A percentile compares a stretch with the other conserved stretches of the same genome.
Conservation (phyloP, 1,140 invertebrate species). For the Scaptomyza graminum region DNA sequence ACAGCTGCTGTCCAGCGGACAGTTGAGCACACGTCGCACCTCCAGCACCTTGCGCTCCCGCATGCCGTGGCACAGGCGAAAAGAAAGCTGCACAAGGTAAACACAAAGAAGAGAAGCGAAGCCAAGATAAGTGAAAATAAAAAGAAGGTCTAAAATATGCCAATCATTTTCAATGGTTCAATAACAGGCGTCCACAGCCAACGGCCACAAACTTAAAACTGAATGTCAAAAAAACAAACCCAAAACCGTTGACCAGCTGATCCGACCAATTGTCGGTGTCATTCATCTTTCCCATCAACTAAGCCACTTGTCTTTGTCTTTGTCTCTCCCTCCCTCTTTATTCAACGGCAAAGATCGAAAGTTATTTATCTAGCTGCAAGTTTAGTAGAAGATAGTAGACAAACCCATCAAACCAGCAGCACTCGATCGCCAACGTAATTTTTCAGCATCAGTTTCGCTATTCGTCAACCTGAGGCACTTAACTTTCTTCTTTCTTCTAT, state of each 20-base stretch:
- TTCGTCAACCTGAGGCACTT: slow-evolving; percentile 35
- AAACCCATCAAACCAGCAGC: slow-evolving; percentile 10
- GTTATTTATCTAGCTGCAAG: slow-evolving; percentile 49
- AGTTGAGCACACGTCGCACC: slow-evolving; percentile 85
- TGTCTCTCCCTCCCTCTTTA: neutral
- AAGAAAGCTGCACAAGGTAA: slow-evolving; percentile 85
- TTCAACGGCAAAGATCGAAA: slow-evolving; percentile 55
- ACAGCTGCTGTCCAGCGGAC: slow-evolving; percentile 81
- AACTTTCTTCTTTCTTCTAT: slow-evolving; percentile 60
- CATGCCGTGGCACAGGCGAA: slow-evolving; percentile 87
- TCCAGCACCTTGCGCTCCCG: slow-evolving; percentile 86
- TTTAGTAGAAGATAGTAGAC: slow-evolving; percentile 5
- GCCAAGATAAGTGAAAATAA: slow-evolving; percentile 3
- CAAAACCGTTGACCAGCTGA: slow-evolving; percentile 28
- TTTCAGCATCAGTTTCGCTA: slow-evolving; percentile 16
- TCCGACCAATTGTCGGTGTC: slow-evolving; percentile 49
- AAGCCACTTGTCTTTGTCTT: slow-evolving; percentile 28
- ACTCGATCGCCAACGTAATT: slow-evolving; percentile 66
- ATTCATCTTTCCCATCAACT: slow-evolving; percentile 51
- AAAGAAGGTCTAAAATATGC: slow-evolving; percentile 30
- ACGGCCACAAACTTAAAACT: neutral
- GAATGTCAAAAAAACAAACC: neutral
- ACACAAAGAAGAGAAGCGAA: neutral
- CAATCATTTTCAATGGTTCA: slow-evolving; percentile 46
- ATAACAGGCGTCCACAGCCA: slow-evolving; percentile 31